Base-by-base conservation (phyloP, 2,888 invertebrate genomes). In the Apoderus coryli region DNA sequence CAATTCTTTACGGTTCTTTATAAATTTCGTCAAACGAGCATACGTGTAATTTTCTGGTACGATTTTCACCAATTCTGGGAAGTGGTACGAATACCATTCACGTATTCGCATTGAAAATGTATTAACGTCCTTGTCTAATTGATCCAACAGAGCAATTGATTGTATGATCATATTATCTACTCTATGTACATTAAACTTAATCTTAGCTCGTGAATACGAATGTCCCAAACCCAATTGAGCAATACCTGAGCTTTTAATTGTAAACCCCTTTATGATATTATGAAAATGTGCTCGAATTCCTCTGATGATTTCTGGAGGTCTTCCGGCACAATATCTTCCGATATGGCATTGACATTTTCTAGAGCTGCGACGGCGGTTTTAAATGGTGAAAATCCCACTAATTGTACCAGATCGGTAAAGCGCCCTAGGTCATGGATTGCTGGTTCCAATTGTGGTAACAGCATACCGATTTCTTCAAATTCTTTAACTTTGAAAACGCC, bases 131-230 rank as follows among this genome's bases (percentile, higher is more conserved):
- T 99, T 99, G 56, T 99, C 98, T 22, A 99, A 61, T 54, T 98
- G 96, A 60, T 99, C 98, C 29, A 99, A 60, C 29, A 99, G 59
- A 0, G 92, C 89, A 44, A 99, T 98, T 15, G 90, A 89, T 58
- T 99, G 98, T 44, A 99, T 99, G 38, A 99, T 95, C 96, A 99
- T 99, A 59, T 99, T 99, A 60, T 99, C 99, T 0, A 88, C 90
- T 44, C 95, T 65, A 61, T 99, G 81, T 0, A 98, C 95, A 51
- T 99, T 98, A 64, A 99, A 99, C 69, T 99, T 98, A 32, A 99
- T 95, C 53, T 96, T 86, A 16, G 89, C 84, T 44, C 98, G 67
- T 0, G 96, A 96, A 62, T 98, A 99, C 27, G 92, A 88, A 63
- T 99, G 98, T 1, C 95, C 96, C 11, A 99, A 69, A 52, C 96